phyloP scores from a whole-genome alignment of 2,888 invertebrate species.

The Acronicta leporina region DNA sequence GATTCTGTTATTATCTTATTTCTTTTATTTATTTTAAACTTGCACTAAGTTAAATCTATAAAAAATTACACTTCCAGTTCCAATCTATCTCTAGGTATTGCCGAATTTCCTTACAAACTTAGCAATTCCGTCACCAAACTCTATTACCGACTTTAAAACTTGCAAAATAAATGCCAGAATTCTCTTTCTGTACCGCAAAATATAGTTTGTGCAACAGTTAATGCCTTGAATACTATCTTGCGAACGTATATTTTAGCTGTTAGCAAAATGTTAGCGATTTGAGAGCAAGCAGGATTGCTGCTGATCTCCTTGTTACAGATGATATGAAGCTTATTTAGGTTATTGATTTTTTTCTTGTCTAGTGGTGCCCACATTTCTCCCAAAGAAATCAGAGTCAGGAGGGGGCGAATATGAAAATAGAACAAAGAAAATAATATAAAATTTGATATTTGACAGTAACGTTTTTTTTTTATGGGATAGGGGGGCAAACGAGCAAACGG shows the following conservation, averaged over 20 bases:
- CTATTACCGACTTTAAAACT: conserved; percentile 10
- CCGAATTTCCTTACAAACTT: conserved; percentile 50
- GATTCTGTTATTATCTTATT: too few relatives aligned
- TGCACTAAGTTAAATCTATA: background rate
- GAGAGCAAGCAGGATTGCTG: conserved; percentile 18
- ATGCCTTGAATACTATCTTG: conserved; percentile 54
- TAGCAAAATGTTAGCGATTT: conserved; percentile 57
- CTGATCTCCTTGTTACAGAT: conserved; percentile 34
- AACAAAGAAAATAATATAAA: too few relatives aligned
- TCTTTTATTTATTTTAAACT: background rate
- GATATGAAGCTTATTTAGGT: conserved; percentile 28
- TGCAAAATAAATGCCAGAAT: background rate
- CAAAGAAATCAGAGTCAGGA: too few relatives aligned
- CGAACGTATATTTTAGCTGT: conserved; percentile 55
- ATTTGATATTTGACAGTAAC: too few relatives aligned
- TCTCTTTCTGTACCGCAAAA: conserved; percentile 1
- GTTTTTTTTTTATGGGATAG: too few relatives aligned
- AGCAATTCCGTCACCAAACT: conserved; percentile 31
- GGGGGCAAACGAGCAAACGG: too few relatives aligned
- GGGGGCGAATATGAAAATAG: too few relatives aligned
- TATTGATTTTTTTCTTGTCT: conserved; percentile 26
- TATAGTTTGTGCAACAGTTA: conserved; percentile 32
- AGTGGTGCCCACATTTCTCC: too few relatives aligned
- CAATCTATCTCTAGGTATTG: conserved; percentile 17
- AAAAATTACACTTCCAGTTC: conserved; percentile 32